Conservation (phyloP, 92 coral and sea anemone genomes). For the Blastomussa wellsi region DNA sequence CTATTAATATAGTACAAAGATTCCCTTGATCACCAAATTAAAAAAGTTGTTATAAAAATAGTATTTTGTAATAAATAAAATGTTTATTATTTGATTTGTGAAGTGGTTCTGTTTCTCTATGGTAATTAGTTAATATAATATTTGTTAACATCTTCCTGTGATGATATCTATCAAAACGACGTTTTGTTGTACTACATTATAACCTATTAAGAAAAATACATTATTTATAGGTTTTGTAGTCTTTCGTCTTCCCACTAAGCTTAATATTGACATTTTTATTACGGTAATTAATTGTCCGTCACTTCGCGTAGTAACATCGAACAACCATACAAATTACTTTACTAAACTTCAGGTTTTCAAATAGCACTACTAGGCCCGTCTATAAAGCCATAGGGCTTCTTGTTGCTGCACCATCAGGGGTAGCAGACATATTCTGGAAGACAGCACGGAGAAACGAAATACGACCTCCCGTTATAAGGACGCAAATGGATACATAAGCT, state of each 20-base stretch:
- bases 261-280: not conserved
- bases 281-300: no score
- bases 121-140: no score
- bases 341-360: no score
- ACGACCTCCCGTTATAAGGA: no score
- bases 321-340: no score
- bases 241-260: not conserved
- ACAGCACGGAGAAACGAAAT: no score
- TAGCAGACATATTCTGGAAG: no score
- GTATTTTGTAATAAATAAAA: conserved; percentile 40
- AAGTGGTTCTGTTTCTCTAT: not conserved
- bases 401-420: no score
- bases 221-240: not conserved
- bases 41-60: conserved; percentile 17
- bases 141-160: not conserved
- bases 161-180: not conserved
- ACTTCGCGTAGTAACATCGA: no score
- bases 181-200: not conserved
- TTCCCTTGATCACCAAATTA: not conserved
- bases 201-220: not conserved
- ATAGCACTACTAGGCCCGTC: no score
- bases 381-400: no score
- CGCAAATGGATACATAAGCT: no score
- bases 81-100: conserved; percentile 16
- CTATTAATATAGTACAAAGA: not conserved